Conservation (phyloP, 2,113 vertebrate species). For the Heteronetta atricapilla region DNA sequence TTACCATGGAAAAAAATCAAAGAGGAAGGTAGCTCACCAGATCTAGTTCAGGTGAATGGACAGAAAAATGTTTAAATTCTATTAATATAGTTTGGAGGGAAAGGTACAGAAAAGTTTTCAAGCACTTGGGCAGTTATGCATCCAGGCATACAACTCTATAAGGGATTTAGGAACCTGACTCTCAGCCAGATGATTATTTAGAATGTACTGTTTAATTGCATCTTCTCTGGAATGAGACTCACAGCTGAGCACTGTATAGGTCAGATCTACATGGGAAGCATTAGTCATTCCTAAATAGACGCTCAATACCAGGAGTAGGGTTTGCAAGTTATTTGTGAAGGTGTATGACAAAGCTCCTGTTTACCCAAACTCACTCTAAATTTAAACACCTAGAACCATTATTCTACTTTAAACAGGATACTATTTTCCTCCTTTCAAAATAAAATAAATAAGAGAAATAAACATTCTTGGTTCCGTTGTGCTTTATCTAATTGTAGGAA, state of each 20-base stretch:
- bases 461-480: not conserved
- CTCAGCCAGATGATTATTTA: not conserved
- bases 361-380: accelerated
- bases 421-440: not conserved
- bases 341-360: not conserved
- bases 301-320: not conserved
- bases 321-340: not conserved
- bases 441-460: not conserved
- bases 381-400: not conserved
- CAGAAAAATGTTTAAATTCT: not conserved
- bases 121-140: not conserved
- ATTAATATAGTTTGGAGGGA: not conserved
- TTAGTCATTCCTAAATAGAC: not conserved
- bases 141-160: not conserved
- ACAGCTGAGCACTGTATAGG: not conserved
- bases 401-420: not conserved
- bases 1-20: not conserved
- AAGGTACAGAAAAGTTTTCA: not conserved
- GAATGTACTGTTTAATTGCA: not conserved
- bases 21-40: not conserved
- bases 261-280: not conserved
- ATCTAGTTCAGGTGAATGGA: not conserved
- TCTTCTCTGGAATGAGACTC: not conserved
- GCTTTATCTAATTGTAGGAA: not conserved
- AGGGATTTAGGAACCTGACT: not conserved